A percentile compares a stretch with the other conserved stretches of the same genome.
Evolutionary conservation across 1,140 invertebrate genomes (phyloP).

Genomic region (Ptiloglossa arizonensis): DNA sequence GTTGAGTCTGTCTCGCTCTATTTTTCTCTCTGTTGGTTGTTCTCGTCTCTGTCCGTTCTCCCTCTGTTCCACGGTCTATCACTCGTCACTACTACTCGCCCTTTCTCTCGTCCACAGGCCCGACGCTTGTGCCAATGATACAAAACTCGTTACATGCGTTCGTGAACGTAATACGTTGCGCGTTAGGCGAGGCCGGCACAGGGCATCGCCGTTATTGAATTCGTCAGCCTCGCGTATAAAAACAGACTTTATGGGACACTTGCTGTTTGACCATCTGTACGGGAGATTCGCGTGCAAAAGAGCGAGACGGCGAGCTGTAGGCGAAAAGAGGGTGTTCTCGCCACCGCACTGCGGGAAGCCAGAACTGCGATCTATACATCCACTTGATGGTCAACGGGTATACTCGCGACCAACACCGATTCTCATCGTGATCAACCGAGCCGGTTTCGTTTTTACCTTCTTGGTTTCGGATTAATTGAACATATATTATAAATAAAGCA

Average conservation of each 20-base stretch:
- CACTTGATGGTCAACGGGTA: constrained; percentile 54
- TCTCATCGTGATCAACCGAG: too few species aligned
- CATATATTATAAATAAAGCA: too few species aligned
- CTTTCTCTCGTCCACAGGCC: constrained; percentile 16
- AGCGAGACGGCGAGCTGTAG: constrained; percentile 25
- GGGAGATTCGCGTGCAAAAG: not conserved
- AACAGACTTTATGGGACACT: constrained; percentile 77
- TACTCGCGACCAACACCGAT: constrained; percentile 53
- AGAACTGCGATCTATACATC: constrained; percentile 41
- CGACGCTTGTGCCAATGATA: constrained; percentile 55
- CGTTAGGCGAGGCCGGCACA: constrained; percentile 55
- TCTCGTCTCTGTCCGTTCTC: constrained; percentile 12
- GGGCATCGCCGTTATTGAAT: constrained; percentile 72
- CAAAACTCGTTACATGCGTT: constrained; percentile 77
- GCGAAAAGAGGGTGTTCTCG: constrained; percentile 24
- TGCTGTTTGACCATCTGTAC: constrained; percentile 76
- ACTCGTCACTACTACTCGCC: constrained; percentile 4
- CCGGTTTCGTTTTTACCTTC: too few species aligned
- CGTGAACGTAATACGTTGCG: constrained; percentile 67
- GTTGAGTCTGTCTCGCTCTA: constrained; percentile 48
- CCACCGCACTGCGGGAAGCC: constrained; percentile 56
- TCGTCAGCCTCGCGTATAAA: constrained; percentile 74
- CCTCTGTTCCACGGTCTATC: constrained; percentile 19
- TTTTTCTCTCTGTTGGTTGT: constrained; percentile 19
- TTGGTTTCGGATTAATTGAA: too few species aligned